Conservation (phyloP, 2,113 vertebrate species). For the Acrocephalus kingi region DNA sequence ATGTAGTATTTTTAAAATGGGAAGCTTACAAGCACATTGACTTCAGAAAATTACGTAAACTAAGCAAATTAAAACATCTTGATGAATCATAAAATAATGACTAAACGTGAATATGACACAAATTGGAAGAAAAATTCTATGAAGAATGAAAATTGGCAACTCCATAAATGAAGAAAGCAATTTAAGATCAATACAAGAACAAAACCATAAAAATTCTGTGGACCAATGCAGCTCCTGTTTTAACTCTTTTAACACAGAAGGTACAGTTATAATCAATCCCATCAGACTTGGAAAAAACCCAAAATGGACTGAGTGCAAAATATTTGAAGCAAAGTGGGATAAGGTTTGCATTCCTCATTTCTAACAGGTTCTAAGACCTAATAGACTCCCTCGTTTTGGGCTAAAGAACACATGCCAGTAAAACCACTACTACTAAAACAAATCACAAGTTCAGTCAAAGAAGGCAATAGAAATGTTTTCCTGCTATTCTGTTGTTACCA, state of each 20-base stretch:
- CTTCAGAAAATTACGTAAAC: neutral
- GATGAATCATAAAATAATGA: neutral
- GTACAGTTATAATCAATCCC: neutral
- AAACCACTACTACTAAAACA: neutral
- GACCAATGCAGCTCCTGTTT: constrained; percentile 42
- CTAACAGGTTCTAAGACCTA: neutral
- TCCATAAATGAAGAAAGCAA: neutral
- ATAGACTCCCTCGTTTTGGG: neutral
- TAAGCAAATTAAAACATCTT: neutral
- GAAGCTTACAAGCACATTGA: neutral
- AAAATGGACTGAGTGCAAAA: neutral
- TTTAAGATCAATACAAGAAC: neutral
- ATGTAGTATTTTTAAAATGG: neutral
- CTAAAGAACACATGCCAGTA: neutral
- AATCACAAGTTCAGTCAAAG: neutral
- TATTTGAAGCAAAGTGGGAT: neutral
- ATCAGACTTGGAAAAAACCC: neutral
- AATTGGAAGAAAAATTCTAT: neutral
- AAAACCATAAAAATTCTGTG: neutral
- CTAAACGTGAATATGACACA: neutral
- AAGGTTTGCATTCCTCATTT: neutral
- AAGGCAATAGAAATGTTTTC: neutral
- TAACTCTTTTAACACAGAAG: constrained; percentile 10
- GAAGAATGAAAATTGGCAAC: neutral
- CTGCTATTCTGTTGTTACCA: neutral